Base-by-base conservation (phyloP, 1,140 invertebrate species). In the Drosophila suzukii region DNA sequence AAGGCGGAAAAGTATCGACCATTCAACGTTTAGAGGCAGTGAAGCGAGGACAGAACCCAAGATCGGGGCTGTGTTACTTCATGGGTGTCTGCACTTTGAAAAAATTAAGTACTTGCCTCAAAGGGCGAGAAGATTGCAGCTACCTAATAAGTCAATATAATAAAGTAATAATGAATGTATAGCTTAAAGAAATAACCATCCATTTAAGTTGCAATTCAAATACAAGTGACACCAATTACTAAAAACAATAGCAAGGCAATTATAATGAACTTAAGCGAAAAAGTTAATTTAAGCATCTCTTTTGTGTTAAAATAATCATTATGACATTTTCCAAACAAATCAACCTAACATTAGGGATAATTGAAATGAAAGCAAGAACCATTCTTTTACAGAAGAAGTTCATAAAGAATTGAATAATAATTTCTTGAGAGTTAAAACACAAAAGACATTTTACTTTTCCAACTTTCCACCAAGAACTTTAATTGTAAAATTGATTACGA, bases 1-100 rank as follows among this genome's bases (percentile, higher is more conserved):
- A 57, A 55, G 34, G 41, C 12, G n/a, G 24, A 47, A 66, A 68
- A 66, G 66, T 32, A 54, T 36, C 61, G 53, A 39, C 27, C 38
- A 58, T 58, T 72, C 44, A 68, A 43, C 63, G 49, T 34, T 61
- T 17, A 50, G 50, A 76, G 62, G 54, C 73, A 76, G 61, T 76
- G 73, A 78, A 67, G 73, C 66, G 75, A 77, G 67, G 59, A 71
- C 75, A 78, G 75, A 78, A 72, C 75, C 59, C 67, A 78, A 78
- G 75, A 77, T 77, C 75, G 75, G 50, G 55, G 51, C 43, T 54
- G 59, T 50, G 58, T 71, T 71, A 30, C 68, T 32, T 44, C 53
- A 71, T 70, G 34, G 51, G 38, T 50, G 43, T 4, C 11, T 44
- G 47, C 65, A 68, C 65, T 68, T 66, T 8, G 12, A 68, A 15